A percentile compares a stretch with the other conserved stretches of the same genome.
These are phyloP conservation scores for Dolomedes plantarius DNA, from an alignment of 2,888 invertebrate genomes.

Conservation along the genomic window DNA sequence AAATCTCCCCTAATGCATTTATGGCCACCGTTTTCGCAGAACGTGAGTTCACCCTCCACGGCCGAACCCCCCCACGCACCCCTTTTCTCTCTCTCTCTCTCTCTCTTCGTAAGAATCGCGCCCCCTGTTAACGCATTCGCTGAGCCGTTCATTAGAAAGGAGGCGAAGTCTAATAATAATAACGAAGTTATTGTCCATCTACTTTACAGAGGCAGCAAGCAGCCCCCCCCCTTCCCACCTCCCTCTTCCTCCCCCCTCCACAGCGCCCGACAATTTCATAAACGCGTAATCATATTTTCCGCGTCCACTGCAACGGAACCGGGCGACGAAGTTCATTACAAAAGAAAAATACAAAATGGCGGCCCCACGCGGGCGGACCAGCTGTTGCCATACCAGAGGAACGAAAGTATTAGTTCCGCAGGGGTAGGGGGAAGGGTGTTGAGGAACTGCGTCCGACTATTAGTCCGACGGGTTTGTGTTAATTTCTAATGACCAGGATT, in stretches of 20 bases:
- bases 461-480: slow-evolving; percentile 69
- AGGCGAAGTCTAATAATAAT: slow-evolving; percentile 61
- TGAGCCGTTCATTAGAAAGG: slow-evolving; percentile 28
- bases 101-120: slow-evolving; percentile 7
- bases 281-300: slow-evolving; percentile 68
- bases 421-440: slow-evolving; percentile 18
- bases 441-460: slow-evolving; percentile 56
- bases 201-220: slow-evolving; percentile 37
- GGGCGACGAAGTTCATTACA: slow-evolving; percentile 55
- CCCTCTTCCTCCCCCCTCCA: not conserved
- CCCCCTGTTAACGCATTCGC: slow-evolving; percentile 27
- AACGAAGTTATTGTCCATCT: slow-evolving; percentile 70
- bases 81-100: slow-evolving; percentile 5
- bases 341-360: slow-evolving; percentile 69
- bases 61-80: slow-evolving; percentile 26
- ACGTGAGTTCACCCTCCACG: slow-evolving; percentile 43
- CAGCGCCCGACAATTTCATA: slow-evolving; percentile 57
- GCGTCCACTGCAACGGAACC: slow-evolving; percentile 46
- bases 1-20: slow-evolving; percentile 68
- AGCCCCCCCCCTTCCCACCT: not conserved
- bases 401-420: slow-evolving; percentile 57
- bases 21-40: slow-evolving; percentile 33
- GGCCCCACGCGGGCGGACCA: slow-evolving; percentile 43
- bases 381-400: slow-evolving; percentile 65
- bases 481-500: slow-evolving; percentile 71